phyloP scores from a whole-genome alignment of 2,888 invertebrate species.

The Zygogramma bicolorata region DNA sequence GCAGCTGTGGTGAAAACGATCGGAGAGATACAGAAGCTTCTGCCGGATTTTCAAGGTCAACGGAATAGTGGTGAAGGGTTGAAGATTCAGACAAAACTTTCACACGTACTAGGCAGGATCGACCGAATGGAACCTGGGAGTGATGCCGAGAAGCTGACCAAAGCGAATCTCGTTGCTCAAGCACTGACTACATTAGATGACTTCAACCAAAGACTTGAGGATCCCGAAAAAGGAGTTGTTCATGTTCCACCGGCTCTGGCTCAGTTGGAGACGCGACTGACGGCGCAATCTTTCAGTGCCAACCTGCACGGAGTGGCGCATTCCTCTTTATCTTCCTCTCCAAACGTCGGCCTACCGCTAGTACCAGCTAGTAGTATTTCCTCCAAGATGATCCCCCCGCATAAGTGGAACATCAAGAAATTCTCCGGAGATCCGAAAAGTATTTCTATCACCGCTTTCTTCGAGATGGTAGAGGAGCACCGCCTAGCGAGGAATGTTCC shows the following conservation, averaged over 20 bases:
- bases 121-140: background rate
- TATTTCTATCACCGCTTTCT: background rate
- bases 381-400: background rate
- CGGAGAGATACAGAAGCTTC: background rate
- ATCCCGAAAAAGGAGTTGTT: background rate
- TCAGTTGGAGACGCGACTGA: background rate
- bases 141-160: background rate
- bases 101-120: no score
- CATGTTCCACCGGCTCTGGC: background rate
- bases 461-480: background rate
- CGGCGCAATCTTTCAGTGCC: background rate
- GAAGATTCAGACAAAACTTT: no score
- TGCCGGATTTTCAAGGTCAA: background rate
- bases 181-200: background rate
- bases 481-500: background rate
- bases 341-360: background rate
- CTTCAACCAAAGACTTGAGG: background rate
- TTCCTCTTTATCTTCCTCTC: background rate
- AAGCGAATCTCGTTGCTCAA: background rate
- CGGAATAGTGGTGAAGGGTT: conserved; percentile 11
- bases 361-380: background rate
- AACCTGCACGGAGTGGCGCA: background rate
- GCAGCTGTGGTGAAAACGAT: background rate
- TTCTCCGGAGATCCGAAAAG: conserved; percentile 11
- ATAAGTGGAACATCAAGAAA: conserved; percentile 16